Base-by-base conservation (phyloP, 2,888 invertebrate genomes). In the Phengaris arion region DNA sequence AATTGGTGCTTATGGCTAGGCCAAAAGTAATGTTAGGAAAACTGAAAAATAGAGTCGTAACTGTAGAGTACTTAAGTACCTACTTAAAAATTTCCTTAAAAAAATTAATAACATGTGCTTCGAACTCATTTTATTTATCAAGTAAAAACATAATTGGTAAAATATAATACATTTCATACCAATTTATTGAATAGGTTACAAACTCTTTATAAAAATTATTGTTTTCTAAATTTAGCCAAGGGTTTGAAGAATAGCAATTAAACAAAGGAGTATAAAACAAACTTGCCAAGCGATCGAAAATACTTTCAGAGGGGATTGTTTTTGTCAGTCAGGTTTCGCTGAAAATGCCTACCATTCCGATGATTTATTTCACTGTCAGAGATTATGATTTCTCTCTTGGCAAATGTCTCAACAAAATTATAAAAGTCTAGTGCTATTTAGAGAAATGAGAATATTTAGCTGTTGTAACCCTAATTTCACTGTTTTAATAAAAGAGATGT, bases 251-350 rank as follows among this genome's bases (percentile, higher is more conserved):
- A 64, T 35, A 64, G 64, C 64, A 0, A 64, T 64, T 35, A 12
- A 64, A 64, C 35, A 64, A 35, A 35, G 9, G 9, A 59, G 59
- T 59, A 59, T 59, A 59, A 45, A 64, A 64, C 64, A 64, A 64
- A 64, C 35, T 45, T 45, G 35, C 35, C 52, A n/a, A 59, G 59
- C 59, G 64, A 64, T 45, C 64, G 64, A 64, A 64, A 64, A 64
- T 64, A 64, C 64, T 64, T 64, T 64, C 64, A 64, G 64, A 64
- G 64, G 45, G 64, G 64, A 64, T 64, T 64, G 64, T 64, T 64
- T 64, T 64, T 64, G 59, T 13, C 12, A 64, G 64, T 35, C 35
- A 64, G 64, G 12, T 64, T 64, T 64, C 64, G 35, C 64, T 64
- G 10, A n/a, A 64, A 64, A 64, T 13, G 13, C 35, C 7, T 64